A percentile compares a stretch with the other conserved stretches of the same genome.
Evolutionary conservation across 2,888 invertebrate species (phyloP).

Genomic region (Dyspetes luteomarginatus): DNA sequence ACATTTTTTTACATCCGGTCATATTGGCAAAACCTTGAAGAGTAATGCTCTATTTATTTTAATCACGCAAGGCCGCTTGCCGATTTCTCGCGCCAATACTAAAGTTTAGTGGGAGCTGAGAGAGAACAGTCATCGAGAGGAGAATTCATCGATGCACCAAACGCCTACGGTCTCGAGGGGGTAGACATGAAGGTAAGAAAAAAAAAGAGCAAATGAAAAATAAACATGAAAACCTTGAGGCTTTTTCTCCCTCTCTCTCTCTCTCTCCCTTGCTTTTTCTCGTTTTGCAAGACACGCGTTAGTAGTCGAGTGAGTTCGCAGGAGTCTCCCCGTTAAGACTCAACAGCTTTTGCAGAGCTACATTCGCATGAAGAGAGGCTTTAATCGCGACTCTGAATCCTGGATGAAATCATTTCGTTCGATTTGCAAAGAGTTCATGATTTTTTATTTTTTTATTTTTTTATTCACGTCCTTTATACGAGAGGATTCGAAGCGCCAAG

Average conservation of each 20-base stretch:
- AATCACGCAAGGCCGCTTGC: conserved; percentile 18
- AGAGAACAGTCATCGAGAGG: conserved; percentile 25
- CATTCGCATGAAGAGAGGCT: conserved; percentile 33
- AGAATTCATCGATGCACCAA: conserved; percentile 47
- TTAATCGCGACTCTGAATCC: conserved; percentile 50
- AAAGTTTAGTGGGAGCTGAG: conserved; percentile 26
- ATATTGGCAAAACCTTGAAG: not conserved
- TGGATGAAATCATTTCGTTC: conserved; percentile 52
- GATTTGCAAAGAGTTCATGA: conserved; percentile 29
- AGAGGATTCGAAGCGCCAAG: conserved; percentile 18
- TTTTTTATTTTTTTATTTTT: not conserved
- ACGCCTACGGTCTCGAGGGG: conserved; percentile 37
- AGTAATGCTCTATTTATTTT: conserved; percentile 39
- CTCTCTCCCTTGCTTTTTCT: not conserved
- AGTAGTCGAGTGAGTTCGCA: conserved; percentile 55
- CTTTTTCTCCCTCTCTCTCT: not conserved
- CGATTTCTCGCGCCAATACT: conserved; percentile 6
- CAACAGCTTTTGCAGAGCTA: conserved; percentile 10
- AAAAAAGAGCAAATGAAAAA: conserved; percentile 22
- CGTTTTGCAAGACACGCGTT: conserved; percentile 18
- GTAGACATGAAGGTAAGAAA: too few species aligned
- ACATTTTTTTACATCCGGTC: not conserved
- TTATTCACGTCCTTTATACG: too few species aligned
- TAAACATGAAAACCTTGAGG: conserved; percentile 58
- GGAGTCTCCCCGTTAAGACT: conserved; percentile 4